Evolutionary conservation across 2,888 invertebrate species (phyloP).

Genomic region (Carterocephalus palaemon): DNA sequence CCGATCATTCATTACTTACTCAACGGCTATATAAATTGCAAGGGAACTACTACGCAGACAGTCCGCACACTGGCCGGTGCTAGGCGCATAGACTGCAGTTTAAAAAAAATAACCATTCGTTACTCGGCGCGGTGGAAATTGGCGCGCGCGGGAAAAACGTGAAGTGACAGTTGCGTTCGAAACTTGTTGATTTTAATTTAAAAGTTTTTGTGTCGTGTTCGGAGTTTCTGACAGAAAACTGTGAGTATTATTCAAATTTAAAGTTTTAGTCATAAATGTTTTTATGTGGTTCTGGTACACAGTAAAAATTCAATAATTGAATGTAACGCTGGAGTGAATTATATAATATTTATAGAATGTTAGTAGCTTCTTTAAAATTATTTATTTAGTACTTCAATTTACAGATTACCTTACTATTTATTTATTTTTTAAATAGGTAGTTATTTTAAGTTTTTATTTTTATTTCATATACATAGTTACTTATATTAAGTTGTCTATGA

Average conservation of each 20-base stretch:
- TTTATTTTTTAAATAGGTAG: no score
- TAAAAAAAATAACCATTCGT: constrained; percentile 33
- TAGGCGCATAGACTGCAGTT: constrained; percentile 39
- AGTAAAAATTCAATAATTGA: no score
- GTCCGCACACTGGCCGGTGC: constrained; percentile 43
- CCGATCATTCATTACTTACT: constrained; percentile 36
- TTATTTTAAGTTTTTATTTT: no score
- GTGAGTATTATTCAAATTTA: no score
- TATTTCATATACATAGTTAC: no score
- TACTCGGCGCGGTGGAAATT: constrained; percentile 28
- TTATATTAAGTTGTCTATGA: no score
- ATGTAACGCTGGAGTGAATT: no score
- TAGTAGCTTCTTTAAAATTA: no score
- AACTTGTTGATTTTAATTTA: constrained; percentile 25
- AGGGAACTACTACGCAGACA: constrained; percentile 44
- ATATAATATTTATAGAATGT: no score
- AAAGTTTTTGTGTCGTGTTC: constrained; percentile 19
- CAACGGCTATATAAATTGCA: constrained; percentile 60
- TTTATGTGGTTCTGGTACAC: not conserved
- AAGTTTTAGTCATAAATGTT: no score
- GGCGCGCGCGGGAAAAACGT: constrained; percentile 33
- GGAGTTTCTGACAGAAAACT: constrained; percentile 4
- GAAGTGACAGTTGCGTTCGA: constrained; percentile 31
- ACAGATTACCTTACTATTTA: no score
- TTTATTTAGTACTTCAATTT: no score